Evolutionary conservation across 2,113 vertebrate species (phyloP).

Genomic region (Cavia aperea): DNA sequence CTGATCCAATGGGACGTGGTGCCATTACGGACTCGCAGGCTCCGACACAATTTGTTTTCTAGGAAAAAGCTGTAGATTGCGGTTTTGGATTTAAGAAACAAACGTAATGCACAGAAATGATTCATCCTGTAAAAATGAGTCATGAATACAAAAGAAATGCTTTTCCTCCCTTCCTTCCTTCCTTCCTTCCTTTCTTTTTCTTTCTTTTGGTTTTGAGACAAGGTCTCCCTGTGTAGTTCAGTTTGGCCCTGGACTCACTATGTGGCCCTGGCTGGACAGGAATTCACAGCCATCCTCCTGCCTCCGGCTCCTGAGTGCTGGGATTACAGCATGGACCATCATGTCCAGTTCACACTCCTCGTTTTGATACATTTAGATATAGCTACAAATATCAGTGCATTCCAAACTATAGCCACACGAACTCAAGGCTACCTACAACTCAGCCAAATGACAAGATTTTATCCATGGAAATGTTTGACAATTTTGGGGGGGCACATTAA

Average conservation of each 20-base stretch:
- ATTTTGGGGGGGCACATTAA: neutral
- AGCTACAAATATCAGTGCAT: neutral
- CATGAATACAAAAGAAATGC: neutral
- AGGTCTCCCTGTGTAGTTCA: neutral
- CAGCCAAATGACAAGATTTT: neutral
- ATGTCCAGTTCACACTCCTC: neutral
- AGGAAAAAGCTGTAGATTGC: neutral
- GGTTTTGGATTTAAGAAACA: slow-evolving; percentile 9
- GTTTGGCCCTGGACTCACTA: neutral
- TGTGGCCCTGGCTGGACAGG: neutral
- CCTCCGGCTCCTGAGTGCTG: neutral
- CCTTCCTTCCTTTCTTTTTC: neutral
- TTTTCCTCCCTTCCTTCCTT: neutral
- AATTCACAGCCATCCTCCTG: neutral
- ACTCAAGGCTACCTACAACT: neutral
- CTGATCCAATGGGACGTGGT: neutral
- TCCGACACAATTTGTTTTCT: neutral
- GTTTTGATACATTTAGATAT: neutral
- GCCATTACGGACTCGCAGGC: neutral
- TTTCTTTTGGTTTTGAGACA: neutral
- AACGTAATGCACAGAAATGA: neutral
- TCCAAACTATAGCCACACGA: neutral
- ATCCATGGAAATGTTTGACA: neutral
- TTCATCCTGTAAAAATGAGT: neutral
- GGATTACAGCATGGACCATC: neutral